phyloP scores from a whole-genome alignment of 2,113 vertebrate genomes.

The Upupa epops region DNA sequence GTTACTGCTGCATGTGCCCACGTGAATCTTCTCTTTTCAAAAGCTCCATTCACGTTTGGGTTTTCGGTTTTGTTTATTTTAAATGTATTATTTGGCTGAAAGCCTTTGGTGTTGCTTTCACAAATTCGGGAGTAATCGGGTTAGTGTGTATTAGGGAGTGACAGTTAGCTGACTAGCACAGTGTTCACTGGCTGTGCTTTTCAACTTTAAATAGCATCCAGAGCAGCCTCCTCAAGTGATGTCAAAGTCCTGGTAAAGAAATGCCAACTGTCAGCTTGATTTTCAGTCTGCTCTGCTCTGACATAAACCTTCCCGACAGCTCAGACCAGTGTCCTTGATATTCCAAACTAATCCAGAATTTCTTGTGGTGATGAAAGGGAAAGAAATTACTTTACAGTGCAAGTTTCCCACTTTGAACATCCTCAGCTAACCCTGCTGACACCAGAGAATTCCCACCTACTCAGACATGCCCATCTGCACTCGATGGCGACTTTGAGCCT shows the following conservation, averaged over 20 bases:
- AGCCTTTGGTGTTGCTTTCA: constrained; percentile 11
- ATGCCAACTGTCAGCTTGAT: constrained; percentile 59
- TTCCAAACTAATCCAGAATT: constrained; percentile 41
- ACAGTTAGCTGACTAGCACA: neutral
- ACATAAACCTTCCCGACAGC: constrained; percentile 47
- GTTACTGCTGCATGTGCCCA: neutral
- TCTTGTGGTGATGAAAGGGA: constrained; percentile 40
- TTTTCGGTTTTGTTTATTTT: neutral
- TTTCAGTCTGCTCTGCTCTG: constrained; percentile 29
- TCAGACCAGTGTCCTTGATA: constrained; percentile 53
- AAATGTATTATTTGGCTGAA: constrained; percentile 13
- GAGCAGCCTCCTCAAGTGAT: constrained; percentile 20
- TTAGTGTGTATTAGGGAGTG: neutral
- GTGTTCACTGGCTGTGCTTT: neutral
- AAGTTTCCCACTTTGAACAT: constrained; percentile 23
- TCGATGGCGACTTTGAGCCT: neutral
- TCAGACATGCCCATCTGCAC: neutral
- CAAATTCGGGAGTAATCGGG: neutral
- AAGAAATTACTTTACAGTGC: constrained; percentile 7
- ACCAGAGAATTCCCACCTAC: constrained; percentile 37
- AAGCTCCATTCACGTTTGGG: neutral
- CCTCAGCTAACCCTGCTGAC: constrained; percentile 39
- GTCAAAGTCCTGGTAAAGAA: constrained; percentile 48
- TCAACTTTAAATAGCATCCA: constrained; percentile 26
- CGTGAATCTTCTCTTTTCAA: constrained; percentile 9